A percentile compares a stretch with the other conserved stretches of the same genome.
Conservation (phyloP, 2,797 vertebrate genomes). For the Hemibagrus guttatus region DNA sequence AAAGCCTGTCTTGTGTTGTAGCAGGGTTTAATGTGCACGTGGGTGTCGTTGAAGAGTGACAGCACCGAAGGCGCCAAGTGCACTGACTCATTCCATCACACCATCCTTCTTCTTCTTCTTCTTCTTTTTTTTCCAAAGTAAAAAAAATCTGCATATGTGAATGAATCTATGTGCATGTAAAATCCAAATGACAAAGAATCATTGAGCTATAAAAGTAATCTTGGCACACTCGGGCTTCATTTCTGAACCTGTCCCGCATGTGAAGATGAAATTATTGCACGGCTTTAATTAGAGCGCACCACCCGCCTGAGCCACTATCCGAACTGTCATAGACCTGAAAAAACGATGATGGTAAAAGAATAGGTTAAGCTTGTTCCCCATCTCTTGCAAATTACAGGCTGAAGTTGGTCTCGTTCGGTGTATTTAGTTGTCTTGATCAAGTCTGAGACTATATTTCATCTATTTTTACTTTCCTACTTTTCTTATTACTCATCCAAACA, state of each 20-base stretch:
- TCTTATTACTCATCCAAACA: neutral
- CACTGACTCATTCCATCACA: neutral
- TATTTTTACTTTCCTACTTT: neutral
- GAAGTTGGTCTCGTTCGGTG: neutral
- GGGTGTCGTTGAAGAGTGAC: conserved; percentile 28
- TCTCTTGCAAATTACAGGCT: conserved; percentile 23
- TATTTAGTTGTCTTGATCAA: neutral
- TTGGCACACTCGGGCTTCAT: conserved; percentile 14
- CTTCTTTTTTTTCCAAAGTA: too few species aligned
- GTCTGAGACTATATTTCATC: neutral
- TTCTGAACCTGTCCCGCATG: conserved; percentile 18
- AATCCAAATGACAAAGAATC: neutral
- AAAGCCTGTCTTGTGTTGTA: neutral
- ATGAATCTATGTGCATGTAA: neutral
- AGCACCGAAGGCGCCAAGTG: neutral
- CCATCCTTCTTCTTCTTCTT: neutral
- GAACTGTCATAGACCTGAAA: conserved; percentile 19
- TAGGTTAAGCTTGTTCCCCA: neutral
- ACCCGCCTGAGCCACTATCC: conserved; percentile 11
- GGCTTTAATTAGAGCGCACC: conserved; percentile 21
- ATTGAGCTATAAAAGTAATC: conserved; percentile 29
- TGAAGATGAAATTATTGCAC: conserved; percentile 37
- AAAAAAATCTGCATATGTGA: neutral
- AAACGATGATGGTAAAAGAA: conserved; percentile 21
- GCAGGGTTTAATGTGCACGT: neutral